Conservation (phyloP, 2,113 vertebrate genomes). For the Andinoacara biseriatus region DNA sequence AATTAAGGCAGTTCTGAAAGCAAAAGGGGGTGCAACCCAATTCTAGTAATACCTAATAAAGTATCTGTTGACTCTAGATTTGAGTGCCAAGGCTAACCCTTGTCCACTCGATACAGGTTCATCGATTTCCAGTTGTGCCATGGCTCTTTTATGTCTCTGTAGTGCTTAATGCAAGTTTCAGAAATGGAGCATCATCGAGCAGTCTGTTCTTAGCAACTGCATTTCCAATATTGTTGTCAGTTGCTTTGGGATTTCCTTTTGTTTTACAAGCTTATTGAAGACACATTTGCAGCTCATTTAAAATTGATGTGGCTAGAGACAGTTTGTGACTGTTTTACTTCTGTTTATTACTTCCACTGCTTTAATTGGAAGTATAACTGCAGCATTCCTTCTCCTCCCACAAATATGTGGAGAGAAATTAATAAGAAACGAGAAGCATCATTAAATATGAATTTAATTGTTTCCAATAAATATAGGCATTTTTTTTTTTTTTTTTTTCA, state of each 20-base stretch:
- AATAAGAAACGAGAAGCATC: conserved; percentile 16
- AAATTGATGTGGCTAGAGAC: conserved; percentile 8
- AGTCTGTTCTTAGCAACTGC: background rate
- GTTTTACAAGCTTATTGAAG: conserved; percentile 12
- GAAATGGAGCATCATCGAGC: conserved; percentile 19
- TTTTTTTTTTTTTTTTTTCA: too few relatives aligned
- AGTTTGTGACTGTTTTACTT: background rate
- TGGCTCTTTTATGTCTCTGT: conserved; percentile 16
- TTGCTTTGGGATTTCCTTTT: conserved; percentile 32
- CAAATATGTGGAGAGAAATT: conserved; percentile 7
- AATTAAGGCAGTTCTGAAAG: background rate
- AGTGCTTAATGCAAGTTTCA: conserved; percentile 26
- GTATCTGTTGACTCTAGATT: background rate
- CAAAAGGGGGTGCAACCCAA: background rate
- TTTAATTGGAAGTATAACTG: conserved; percentile 5
- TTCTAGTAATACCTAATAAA: background rate
- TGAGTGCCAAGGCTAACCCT: background rate
- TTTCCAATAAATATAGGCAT: conserved; percentile 15
- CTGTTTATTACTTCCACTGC: conserved; percentile 14
- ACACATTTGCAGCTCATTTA: conserved; percentile 26
- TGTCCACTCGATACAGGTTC: conserved; percentile 11
- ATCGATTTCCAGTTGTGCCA: conserved; percentile 23
- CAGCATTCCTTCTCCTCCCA: background rate
- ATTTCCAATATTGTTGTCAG: conserved; percentile 12
- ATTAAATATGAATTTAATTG: conserved; percentile 27